Base-by-base conservation (phyloP, 1,140 invertebrate species). In the Lordiphosa collinella region DNA sequence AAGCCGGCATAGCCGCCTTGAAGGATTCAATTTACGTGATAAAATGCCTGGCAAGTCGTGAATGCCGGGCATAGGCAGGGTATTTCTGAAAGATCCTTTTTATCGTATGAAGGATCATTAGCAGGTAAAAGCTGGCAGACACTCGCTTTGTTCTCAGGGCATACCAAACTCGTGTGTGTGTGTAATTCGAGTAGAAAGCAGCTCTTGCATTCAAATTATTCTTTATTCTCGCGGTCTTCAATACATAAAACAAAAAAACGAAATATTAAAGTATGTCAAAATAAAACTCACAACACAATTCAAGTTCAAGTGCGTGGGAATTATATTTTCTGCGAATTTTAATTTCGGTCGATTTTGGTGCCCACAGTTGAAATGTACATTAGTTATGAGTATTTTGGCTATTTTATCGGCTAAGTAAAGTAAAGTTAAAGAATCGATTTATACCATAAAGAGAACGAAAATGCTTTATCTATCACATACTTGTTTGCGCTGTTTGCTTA, bases 291-390 rank as follows among this genome's bases (percentile, higher is more conserved):
- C 25, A 65, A 53, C 53, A 67, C 34, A 76, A 76, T 80, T 79
- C 75, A 79, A 76, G 71, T 80, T 80, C 76, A 80, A 80, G 76
- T 80, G 76, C 76, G 76, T 80, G 76, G 76, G 76, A 80, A 80
- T 59, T 63, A 71, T 43, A 32, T 43, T 53, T 80, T 80, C 76
- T 60, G 58, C 76, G 76, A 80, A 80, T 82, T 67, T 29, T 29
- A 29, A 7, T 8, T 29, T 1, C n/a, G n/a, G n/a, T n/a, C n/a
- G n/a, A n/a, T n/a, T n/a, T n/a, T n/a, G n/a, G n/a, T n/a, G n/a
- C n/a, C n/a, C n/a, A n/a, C n/a, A n/a, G n/a, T n/a, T n/a, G n/a
- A n/a, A n/a, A n/a, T n/a, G n/a, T n/a, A n/a, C n/a, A n/a, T n/a
- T n/a, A n/a, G n/a, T n/a, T n/a, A n/a, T n/a, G n/a, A n/a, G n/a